Evolutionary conservation across 2,888 invertebrate genomes (phyloP).

Genomic region (Hermaeophaga mercurialis): DNA sequence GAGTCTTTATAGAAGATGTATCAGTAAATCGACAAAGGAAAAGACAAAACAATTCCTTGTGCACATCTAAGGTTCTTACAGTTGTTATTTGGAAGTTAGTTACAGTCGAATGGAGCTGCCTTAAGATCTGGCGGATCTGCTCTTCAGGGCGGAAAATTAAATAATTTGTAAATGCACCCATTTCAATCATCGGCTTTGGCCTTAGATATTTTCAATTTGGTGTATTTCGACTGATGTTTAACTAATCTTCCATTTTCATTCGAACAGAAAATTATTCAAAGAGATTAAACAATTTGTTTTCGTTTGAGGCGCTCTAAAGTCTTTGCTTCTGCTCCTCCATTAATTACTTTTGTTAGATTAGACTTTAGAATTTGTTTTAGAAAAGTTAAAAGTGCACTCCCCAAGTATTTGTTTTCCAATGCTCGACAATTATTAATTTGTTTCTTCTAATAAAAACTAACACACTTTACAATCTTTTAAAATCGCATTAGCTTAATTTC

Average conservation of each 20-base stretch:
- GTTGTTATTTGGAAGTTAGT: constrained; percentile 51
- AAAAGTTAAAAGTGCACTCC: not conserved
- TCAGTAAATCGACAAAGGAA: constrained; percentile 19
- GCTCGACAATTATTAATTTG: too few species aligned
- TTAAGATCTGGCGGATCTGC: constrained; percentile 53
- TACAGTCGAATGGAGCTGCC: constrained; percentile 52
- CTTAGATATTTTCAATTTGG: constrained; percentile 41
- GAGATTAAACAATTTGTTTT: constrained; percentile 39
- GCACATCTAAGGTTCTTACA: constrained; percentile 34
- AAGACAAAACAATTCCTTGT: constrained; percentile 24
- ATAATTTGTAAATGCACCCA: constrained; percentile 55
- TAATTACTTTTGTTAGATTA: constrained; percentile 25
- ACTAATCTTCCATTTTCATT: constrained; percentile 34
- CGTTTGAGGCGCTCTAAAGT: constrained; percentile 29
- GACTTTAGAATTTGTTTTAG: constrained; percentile 7
- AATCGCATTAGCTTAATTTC: not conserved
- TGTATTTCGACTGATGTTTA: constrained; percentile 38
- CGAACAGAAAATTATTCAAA: constrained; percentile 40
- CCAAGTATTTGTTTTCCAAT: too few species aligned
- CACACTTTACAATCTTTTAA: not conserved
- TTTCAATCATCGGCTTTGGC: constrained; percentile 47
- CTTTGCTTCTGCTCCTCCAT: constrained; percentile 13
- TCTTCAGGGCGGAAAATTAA: constrained; percentile 57
- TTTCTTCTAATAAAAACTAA: too few species aligned
- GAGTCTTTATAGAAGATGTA: not conserved